Base-by-base conservation (phyloP, 2,113 vertebrate species). In the human (Homo sapiens) region DNA sequence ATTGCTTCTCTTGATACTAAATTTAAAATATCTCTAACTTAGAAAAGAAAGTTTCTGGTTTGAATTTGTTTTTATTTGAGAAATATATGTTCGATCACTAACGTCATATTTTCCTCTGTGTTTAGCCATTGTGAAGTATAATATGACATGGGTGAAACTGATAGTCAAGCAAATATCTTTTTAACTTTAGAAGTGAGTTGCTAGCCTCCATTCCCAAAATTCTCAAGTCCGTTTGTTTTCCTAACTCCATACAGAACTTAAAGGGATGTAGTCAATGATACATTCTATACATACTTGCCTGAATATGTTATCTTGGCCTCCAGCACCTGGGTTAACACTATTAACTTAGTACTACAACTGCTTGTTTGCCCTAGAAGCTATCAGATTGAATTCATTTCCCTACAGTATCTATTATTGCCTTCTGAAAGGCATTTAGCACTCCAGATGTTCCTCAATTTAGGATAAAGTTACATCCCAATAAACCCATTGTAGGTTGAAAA, bases 201-300 rank as follows among this genome's bases (percentile, higher is more conserved):
- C 35, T 35, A 90, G 52, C 45, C 38, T 27, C 13, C 23, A 32
- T 50, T 89, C 43, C 68, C 75, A 55, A 94, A 17, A 70, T 64
- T 88, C 95, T 94, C 57, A 59, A 61, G 86, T 32, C 20, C 70
- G 3, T 70, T 85, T 94, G 61, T 84, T 94, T 92, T 95, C 90
- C 75, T 78, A 90, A 90, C 22, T 83, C 50, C 25, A 5, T 73
- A 17, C 11, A 30, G 80, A 83, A 40, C 4, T 52, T 92, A 70
- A 64, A 79, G 30, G 9, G 20, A 11, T 40, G 4, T 8, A 27
- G 18, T 83, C 55, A 64, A 17, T 30, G 38, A 18, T 6, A 6
- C 18, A 6, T 64, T 16, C 35, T 50, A 10, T 8, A 75, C 32
- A 43, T 25, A 8, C 48, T 64, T 64, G 57, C 32, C 22, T 64